phyloP scores from a whole-genome alignment of 2,888 invertebrate genomes.

The Leucophenga montana region DNA sequence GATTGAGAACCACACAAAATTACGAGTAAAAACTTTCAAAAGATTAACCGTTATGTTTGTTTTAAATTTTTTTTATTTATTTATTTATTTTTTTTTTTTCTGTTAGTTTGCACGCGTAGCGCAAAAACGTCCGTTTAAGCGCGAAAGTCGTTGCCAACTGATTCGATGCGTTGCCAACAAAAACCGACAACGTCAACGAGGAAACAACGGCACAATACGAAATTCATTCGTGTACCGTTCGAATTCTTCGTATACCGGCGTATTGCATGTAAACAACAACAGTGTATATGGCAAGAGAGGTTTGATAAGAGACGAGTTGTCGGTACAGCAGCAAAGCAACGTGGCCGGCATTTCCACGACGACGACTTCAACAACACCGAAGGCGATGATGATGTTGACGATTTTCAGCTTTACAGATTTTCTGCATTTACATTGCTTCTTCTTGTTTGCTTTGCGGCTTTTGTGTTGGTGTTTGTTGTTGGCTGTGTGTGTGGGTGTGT shows the following conservation, averaged over 20 bases:
- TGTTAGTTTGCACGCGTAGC: constrained; percentile 22
- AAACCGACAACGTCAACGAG: not conserved
- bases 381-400: constrained; percentile 28
- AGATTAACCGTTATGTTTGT: no score
- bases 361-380: not conserved
- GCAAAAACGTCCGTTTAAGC: constrained; percentile 53
- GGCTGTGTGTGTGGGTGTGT: constrained; percentile 31
- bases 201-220: not conserved
- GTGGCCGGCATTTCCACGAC: constrained; percentile 40
- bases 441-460: constrained; percentile 39
- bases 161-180: constrained; percentile 43
- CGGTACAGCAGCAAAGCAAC: not conserved
- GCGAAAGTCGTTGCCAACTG: constrained; percentile 63
- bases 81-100: constrained; percentile 27
- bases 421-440: constrained; percentile 46
- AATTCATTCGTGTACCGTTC: not conserved
- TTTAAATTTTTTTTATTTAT: constrained; percentile 28
- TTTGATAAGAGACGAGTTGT: not conserved
- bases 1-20: no score
- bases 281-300: not conserved
- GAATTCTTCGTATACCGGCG: not conserved
- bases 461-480: constrained; percentile 36
- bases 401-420: constrained; percentile 59
- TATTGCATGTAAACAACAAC: constrained; percentile 1
- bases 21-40: constrained; percentile 16